Base-by-base conservation (phyloP, 2,113 vertebrate genomes). In the Rhinolophus ferrumequinum region DNA sequence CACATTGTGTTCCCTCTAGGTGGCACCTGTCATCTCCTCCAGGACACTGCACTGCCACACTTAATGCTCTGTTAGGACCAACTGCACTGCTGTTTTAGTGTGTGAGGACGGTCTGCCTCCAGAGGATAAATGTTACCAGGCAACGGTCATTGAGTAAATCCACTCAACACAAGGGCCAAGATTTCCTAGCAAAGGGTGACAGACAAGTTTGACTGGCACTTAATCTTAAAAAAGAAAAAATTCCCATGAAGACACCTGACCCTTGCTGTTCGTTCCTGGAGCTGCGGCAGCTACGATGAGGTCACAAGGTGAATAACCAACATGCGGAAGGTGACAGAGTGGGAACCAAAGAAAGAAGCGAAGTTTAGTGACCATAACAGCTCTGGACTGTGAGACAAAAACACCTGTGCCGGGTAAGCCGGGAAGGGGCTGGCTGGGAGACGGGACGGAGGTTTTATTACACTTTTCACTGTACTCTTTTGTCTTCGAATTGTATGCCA, bases 61-160 rank as follows among this genome's bases (percentile, higher is more conserved):
- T 15, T 1, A 19, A 24, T 28, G 18, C 54, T 35, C 56, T 22
- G 7, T 2, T 15, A 35, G 69, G 41, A 30, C 3, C 5, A 2
- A 38, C 18, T 9, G 8, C 8, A 41, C 11, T 1, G 35, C 66
- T 26, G 24, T 10, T 11, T 13, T 1, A 14, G 33, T 2, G 5
- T 1, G 38, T 18, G 73, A 41, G 44, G 41, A 44, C 11, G 12
- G 69, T 28, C 50, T 30, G 24, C 24, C 60, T 30, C 52, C 52
- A 70, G 38, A 77, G 24, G 6, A 24, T 0, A 16, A 70, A 72
- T 5, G 24, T 22, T 22, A 64, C 64, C 14, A 47, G 83, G 47
- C 47, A 66, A 33, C 5, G 38, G 66, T 47, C 38, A 64, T 10
- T 30, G 6, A 26, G 30, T 38, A 47, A 75, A 35, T 19, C 14